A percentile compares a stretch with the other conserved stretches of the same genome.
Evolutionary conservation across 2,888 invertebrate genomes (phyloP).

Genomic region (Hesperia comma): DNA sequence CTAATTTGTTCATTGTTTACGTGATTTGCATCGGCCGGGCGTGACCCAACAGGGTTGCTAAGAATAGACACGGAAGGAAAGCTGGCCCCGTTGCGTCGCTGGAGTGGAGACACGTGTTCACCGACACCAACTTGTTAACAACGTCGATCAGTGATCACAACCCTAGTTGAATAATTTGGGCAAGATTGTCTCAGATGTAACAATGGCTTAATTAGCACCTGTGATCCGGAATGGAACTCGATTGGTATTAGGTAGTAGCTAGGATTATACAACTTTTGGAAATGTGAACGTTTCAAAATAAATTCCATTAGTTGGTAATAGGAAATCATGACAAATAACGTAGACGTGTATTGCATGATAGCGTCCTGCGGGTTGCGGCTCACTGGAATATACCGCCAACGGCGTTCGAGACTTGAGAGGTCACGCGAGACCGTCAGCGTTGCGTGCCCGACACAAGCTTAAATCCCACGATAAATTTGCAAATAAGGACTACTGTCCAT

Average conservation of each 20-base stretch:
- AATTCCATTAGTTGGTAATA: background rate
- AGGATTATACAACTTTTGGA: too few species aligned
- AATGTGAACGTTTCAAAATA: background rate
- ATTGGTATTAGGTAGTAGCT: too few species aligned
- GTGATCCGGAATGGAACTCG: background rate
- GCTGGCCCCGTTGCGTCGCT: constrained; percentile 62
- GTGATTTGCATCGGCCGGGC: constrained; percentile 73
- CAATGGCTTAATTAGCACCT: background rate
- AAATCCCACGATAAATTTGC: constrained; percentile 64
- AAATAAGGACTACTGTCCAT: constrained; percentile 49
- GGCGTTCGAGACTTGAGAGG: constrained; percentile 43
- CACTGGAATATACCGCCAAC: constrained; percentile 43
- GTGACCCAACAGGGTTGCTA: constrained; percentile 68
- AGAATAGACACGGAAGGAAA: constrained; percentile 82
- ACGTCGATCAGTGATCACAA: constrained; percentile 25
- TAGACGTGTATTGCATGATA: background rate
- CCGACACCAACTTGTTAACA: constrained; percentile 47
- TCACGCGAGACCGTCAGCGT: constrained; percentile 62
- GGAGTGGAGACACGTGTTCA: constrained; percentile 70
- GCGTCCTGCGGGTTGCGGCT: constrained; percentile 22
- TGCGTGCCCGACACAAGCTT: constrained; percentile 50
- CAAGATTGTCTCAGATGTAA: background rate
- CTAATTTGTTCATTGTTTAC: constrained; percentile 70
- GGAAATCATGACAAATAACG: background rate
- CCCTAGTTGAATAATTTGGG: constrained; percentile 24